phyloP scores from a whole-genome alignment of 2,797 vertebrate genomes.

The Sebastes vulpes region DNA sequence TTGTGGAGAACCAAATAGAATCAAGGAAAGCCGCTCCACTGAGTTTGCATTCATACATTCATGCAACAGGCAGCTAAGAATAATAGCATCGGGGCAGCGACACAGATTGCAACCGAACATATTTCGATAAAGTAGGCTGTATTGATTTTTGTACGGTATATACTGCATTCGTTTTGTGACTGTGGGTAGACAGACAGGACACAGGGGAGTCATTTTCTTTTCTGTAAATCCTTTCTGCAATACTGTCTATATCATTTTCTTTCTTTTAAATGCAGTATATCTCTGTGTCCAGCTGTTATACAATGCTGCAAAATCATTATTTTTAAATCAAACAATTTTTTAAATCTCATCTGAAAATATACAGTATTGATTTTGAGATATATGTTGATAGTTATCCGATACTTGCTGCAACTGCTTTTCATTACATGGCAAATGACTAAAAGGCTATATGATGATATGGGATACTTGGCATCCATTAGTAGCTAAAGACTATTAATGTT shows the following conservation, averaged over 20 bases:
- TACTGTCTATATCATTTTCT: neutral
- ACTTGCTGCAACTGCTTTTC: neutral
- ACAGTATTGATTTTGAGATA: neutral
- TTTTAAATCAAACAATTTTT: neutral
- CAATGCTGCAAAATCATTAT: neutral
- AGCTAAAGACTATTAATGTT: neutral
- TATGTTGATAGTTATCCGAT: neutral
- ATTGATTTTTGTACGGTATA: conserved; percentile 3
- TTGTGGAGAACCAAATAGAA: conserved; percentile 41
- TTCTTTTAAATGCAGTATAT: neutral
- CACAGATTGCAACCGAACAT: neutral
- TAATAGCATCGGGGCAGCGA: neutral
- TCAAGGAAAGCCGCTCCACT: conserved; percentile 40
- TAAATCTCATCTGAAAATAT: neutral
- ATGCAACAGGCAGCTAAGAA: conserved; percentile 28
- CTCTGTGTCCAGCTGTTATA: neutral
- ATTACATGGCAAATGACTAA: neutral
- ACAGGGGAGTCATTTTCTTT: neutral
- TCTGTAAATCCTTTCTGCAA: neutral
- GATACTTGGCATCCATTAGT: neutral
- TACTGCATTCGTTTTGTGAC: neutral
- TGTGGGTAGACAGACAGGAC: neutral
- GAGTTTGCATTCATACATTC: conserved; percentile 21
- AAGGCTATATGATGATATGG: neutral
- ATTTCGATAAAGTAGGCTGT: neutral